Conservation (phyloP, 2,888 invertebrate genomes). For the Xylota sylvarum region DNA sequence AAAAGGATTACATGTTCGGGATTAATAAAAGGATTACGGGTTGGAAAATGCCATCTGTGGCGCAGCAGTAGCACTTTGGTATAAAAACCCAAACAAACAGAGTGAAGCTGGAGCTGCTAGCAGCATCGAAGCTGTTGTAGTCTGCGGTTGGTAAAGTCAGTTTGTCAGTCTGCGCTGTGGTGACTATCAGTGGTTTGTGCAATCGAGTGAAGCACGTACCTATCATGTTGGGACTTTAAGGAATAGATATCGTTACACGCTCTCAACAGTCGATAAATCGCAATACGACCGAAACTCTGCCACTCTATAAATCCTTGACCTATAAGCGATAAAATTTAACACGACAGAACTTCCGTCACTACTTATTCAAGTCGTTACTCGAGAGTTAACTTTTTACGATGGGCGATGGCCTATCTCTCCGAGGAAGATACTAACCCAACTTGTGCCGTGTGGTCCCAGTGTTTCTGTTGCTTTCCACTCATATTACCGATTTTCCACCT, state of each 20-base stretch:
- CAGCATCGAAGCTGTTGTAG: not conserved
- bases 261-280: not conserved
- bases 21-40: conserved; percentile 76
- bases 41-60: conserved; percentile 75
- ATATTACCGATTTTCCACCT: too few species aligned
- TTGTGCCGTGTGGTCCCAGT: not conserved
- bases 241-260: too few species aligned
- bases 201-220: not conserved
- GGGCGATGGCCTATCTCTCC: not conserved
- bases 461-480: not conserved
- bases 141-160: conserved; percentile 29
- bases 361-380: not conserved
- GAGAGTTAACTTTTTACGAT: not conserved
- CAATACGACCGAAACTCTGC: not conserved
- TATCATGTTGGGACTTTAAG: not conserved
- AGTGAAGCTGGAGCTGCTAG: conserved; percentile 2
- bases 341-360: not conserved
- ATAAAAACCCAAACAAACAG: conserved; percentile 35
- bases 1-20: conserved; percentile 74
- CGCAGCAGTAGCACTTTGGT: conserved; percentile 42
- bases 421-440: not conserved
- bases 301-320: not conserved
- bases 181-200: conserved; percentile 33
- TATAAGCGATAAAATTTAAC: not conserved
- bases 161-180: not conserved